phyloP scores from a whole-genome alignment of 2,888 invertebrate genomes.

The Drosophila picticornis region DNA sequence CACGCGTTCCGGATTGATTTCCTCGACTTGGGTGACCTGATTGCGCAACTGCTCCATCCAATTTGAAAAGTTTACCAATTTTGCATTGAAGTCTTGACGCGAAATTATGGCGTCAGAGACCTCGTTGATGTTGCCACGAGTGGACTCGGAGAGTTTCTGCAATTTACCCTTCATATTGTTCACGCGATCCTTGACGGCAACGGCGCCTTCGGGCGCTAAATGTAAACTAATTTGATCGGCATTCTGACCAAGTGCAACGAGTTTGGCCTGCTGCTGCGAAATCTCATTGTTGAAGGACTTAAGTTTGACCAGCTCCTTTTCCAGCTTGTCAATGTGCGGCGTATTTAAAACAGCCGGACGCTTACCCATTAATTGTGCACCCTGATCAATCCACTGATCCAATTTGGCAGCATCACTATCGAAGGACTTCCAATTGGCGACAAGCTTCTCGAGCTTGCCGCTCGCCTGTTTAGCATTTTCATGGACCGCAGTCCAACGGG shows the following conservation, averaged over 20 bases:
- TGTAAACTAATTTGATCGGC: constrained; percentile 92
- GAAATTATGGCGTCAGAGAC: constrained; percentile 93
- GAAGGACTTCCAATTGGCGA: constrained; percentile 92
- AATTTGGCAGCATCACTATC: constrained; percentile 91
- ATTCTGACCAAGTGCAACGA: constrained; percentile 91
- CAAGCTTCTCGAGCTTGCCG: constrained; percentile 91
- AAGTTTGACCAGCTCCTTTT: constrained; percentile 90
- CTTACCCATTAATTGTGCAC: constrained; percentile 88
- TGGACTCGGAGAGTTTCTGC: constrained; percentile 90
- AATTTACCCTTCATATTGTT: constrained; percentile 91
- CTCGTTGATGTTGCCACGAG: constrained; percentile 91
- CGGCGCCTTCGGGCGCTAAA: constrained; percentile 92
- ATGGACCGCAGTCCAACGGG: constrained; percentile 94
- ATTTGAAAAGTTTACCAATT: constrained; percentile 91
- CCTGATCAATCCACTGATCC: constrained; percentile 91
- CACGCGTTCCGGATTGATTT: constrained; percentile 92
- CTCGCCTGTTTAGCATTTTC: constrained; percentile 92
- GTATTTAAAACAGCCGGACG: constrained; percentile 88
- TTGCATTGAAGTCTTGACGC: constrained; percentile 93
- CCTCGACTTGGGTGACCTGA: constrained; percentile 91
- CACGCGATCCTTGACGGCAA: constrained; percentile 89
- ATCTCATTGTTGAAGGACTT: constrained; percentile 94
- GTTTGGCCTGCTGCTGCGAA: constrained; percentile 93
- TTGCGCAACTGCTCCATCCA: constrained; percentile 92
- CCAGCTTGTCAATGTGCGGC: constrained; percentile 91